phyloP scores from a whole-genome alignment of 2,888 invertebrate genomes.

The Omphaloscelis lunosa region DNA sequence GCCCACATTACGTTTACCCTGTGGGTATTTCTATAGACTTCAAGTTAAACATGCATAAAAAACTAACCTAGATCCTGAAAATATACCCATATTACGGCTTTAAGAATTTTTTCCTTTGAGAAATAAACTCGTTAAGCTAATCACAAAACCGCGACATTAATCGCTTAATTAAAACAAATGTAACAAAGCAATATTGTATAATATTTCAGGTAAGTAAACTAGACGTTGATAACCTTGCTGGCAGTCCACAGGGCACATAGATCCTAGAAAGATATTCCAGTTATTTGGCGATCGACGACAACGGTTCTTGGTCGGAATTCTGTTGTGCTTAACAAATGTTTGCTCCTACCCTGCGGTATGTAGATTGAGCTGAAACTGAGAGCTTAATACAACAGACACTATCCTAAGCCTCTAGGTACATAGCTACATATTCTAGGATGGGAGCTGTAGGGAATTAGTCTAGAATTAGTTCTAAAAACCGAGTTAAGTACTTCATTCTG shows the following conservation, averaged over 20 bases:
- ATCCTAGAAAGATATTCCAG: constrained; percentile 76
- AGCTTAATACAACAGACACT: constrained; percentile 61
- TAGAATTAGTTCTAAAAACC: constrained; percentile 19
- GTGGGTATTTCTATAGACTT: background rate
- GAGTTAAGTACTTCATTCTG: constrained; percentile 6
- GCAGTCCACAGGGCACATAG: constrained; percentile 42
- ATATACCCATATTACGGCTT: background rate
- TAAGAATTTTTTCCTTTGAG: background rate
- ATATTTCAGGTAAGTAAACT: constrained; percentile 41
- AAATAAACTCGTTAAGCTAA: background rate
- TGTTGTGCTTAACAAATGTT: constrained; percentile 74
- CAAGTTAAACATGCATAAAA: background rate
- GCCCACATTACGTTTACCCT: background rate
- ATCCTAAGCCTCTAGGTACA: constrained; percentile 55
- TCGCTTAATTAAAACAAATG: constrained; percentile 21
- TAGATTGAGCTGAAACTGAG: constrained; percentile 68
- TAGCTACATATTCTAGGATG: constrained; percentile 38
- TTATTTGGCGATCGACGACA: constrained; percentile 78
- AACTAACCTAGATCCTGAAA: background rate
- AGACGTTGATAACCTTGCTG: constrained; percentile 28
- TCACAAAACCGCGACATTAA: background rate
- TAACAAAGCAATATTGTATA: constrained; percentile 4
- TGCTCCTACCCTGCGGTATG: constrained; percentile 69
- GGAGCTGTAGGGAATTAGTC: constrained; percentile 35
- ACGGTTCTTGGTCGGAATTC: constrained; percentile 72